A percentile compares a stretch with the other conserved stretches of the same genome.
Conservation (phyloP, 2,113 vertebrate genomes). For the Steatornis caripensis region DNA sequence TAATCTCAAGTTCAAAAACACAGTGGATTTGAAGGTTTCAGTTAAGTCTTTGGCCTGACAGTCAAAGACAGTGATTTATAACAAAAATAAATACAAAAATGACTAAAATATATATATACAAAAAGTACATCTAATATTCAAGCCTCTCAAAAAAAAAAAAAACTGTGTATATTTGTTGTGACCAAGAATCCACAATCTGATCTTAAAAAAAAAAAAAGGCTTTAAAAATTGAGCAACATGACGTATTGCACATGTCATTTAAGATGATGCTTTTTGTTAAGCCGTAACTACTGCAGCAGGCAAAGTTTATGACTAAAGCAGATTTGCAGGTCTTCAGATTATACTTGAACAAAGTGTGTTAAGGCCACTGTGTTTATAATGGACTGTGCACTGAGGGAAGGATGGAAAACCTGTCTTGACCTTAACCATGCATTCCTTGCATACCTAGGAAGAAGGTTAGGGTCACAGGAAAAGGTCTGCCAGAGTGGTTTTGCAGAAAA, state of each 20-base stretch:
- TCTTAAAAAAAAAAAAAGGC: background rate
- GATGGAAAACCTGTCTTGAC: background rate
- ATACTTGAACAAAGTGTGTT: background rate
- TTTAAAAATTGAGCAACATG: background rate
- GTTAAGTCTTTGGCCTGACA: constrained; percentile 76
- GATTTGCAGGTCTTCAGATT: background rate
- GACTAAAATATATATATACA: constrained; percentile 79
- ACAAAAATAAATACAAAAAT: constrained; percentile 88
- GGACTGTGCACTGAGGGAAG: background rate
- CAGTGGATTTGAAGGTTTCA: constrained; percentile 42
- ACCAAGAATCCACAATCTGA: constrained; percentile 22
- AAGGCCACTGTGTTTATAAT: background rate
- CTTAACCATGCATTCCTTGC: background rate
- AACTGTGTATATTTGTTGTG: constrained; percentile 47
- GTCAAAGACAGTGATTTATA: constrained; percentile 68
- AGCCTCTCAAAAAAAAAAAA: constrained; percentile 62
- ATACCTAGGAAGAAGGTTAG: background rate
- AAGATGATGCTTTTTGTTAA: constrained; percentile 29
- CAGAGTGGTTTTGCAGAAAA: background rate
- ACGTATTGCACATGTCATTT: constrained; percentile 68
- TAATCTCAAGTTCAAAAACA: constrained; percentile 32
- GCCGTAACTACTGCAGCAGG: background rate
- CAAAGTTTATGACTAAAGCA: background rate
- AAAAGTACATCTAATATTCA: constrained; percentile 75
- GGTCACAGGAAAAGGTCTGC: background rate